Evolutionary conservation across 2,888 invertebrate species (phyloP).

Genomic region (Pyrgus malvae): DNA sequence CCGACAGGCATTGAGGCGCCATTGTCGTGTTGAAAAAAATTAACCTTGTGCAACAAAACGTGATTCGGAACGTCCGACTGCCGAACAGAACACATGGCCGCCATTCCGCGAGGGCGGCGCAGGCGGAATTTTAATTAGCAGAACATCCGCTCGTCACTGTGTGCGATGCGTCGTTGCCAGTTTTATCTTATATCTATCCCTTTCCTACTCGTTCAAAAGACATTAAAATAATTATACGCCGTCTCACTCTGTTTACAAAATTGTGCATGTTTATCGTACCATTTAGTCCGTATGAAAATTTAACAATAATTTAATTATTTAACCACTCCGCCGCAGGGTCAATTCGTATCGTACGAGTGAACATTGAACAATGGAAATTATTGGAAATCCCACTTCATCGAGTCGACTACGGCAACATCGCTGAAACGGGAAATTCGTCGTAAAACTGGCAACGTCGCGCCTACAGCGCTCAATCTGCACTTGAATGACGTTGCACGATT

Average conservation of each 20-base stretch:
- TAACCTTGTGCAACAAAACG: constrained; percentile 79
- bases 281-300: constrained; percentile 43
- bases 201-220: constrained; percentile 49
- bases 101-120: constrained; percentile 82
- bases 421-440: constrained; percentile 69
- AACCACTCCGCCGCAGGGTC: constrained; percentile 32
- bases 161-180: constrained; percentile 74
- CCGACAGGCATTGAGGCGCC: constrained; percentile 58
- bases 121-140: constrained; percentile 83
- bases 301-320: constrained; percentile 32
- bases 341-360: constrained; percentile 43
- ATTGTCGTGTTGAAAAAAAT: constrained; percentile 61
- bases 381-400: constrained; percentile 60
- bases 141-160: constrained; percentile 80
- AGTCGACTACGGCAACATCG: constrained; percentile 64
- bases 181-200: constrained; percentile 57
- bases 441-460: constrained; percentile 75
- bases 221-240: constrained; percentile 42
- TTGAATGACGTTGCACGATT: constrained; percentile 75
- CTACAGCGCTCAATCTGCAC: constrained; percentile 67
- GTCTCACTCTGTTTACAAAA: constrained; percentile 47
- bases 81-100: constrained; percentile 80
- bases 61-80: constrained; percentile 76
- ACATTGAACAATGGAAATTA: no score
- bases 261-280: constrained; percentile 49